Evolutionary conservation across 2,888 invertebrate genomes (phyloP).

Genomic region (Drosophila eohydei): DNA sequence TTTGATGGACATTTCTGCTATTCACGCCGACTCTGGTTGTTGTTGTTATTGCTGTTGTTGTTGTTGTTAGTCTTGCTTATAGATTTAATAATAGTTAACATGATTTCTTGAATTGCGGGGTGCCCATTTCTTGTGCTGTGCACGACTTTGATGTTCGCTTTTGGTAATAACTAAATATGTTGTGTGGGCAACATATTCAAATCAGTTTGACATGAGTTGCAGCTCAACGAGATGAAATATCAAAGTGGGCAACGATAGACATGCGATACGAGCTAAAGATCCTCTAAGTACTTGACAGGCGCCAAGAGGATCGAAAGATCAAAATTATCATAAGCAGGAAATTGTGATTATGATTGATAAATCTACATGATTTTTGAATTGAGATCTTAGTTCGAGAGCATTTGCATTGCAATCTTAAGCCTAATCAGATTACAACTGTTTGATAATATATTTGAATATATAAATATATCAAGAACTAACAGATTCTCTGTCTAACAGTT

Average conservation of each 20-base stretch:
- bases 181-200: constrained; percentile 75
- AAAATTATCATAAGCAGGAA: constrained; percentile 56
- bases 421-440: neutral
- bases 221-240: constrained; percentile 28
- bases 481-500: neutral
- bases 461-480: neutral
- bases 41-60: constrained; percentile 29
- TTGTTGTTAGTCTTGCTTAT: constrained; percentile 55
- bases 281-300: constrained; percentile 41
- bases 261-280: constrained; percentile 37
- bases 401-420: neutral
- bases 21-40: constrained; percentile 53
- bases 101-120: constrained; percentile 58
- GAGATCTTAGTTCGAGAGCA: neutral
- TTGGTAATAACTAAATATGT: constrained; percentile 53
- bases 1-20: constrained; percentile 77
- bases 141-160: constrained; percentile 75
- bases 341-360: constrained; percentile 12
- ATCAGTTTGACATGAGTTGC: constrained; percentile 61
- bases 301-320: constrained; percentile 41
- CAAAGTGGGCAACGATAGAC: constrained; percentile 37
- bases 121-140: constrained; percentile 51
- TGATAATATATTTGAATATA: neutral
- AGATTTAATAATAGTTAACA: constrained; percentile 80
- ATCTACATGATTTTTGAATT: constrained; percentile 10